Base-by-base conservation (phyloP, 1,140 invertebrate genomes). In the Nasonia giraulti region DNA sequence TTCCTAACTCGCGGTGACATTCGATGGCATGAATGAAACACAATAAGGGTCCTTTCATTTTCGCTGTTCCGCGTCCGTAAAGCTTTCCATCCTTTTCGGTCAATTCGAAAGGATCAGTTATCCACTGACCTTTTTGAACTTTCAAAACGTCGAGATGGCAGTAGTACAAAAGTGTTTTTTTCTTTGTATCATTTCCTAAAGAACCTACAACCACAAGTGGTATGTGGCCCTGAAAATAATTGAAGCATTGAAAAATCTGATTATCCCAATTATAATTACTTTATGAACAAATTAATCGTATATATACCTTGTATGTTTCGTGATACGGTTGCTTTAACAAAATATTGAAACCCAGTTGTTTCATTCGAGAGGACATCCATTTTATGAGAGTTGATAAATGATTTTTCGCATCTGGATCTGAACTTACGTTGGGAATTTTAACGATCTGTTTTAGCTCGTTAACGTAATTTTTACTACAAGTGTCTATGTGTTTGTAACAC, bases 101-200 rank as follows among this genome's bases (percentile, higher is more conserved):
- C 55, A 91, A 55, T 76, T 85, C 73, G 73, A 90, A 91, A n/a
- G 89, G 90, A 82, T 89, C 84, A 1, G 85, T 84, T 55, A 77
- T 81, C 88, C 87, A 89, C 17, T 86, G 62, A 44, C 87, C 82
- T n/a, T 14, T 33, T 31, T 91, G 91, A 40, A 87, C 95, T 83
- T 95, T 94, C 87, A 95, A 94, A 8, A 96, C 95, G 91, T 96
- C 95, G 79, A 96, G 92, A 92, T 96, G 95, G 12, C 95, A 95
- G 90, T 96, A 96, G 17, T 96, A 92, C 75, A 94, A 92, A 23
- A 96, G 87, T 11, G 95, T 96, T 87, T 95, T 90, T 86, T 94
- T 94, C 12, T 92, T 92, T 14, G 92, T 90, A 87, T 95, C 94
- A 62, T 89, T 91, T 27, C 94, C 95, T n/a, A 95, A 90, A 11